Percentiles rank a stretch among this genome's conserved stretches.
phyloP scores from a whole-genome alignment of 2,113 vertebrate species.

The Ameiurus melas region DNA sequence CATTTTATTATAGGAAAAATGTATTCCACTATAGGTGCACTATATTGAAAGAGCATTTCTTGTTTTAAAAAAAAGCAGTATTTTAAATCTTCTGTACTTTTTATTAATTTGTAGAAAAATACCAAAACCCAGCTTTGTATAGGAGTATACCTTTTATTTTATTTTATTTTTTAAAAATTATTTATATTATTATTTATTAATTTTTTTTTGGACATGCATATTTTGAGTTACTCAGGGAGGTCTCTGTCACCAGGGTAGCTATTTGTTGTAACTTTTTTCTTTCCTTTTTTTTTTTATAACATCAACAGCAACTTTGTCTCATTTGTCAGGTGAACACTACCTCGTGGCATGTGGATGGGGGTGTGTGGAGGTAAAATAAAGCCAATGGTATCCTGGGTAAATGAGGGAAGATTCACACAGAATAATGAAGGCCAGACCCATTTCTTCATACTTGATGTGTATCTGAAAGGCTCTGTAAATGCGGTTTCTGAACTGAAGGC shows the following conservation, averaged over 20 bases:
- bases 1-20: background rate
- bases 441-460: constrained; percentile 75
- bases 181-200: too few relatives aligned
- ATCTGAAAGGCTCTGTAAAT: constrained; percentile 78
- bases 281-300: constrained; percentile 59
- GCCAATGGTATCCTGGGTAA: constrained; percentile 73
- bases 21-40: background rate
- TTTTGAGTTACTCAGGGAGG: constrained; percentile 60
- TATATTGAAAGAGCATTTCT: background rate
- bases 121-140: background rate
- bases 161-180: too few relatives aligned
- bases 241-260: constrained; percentile 53
- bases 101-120: background rate
- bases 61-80: background rate
- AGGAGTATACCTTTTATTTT: background rate
- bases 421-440: constrained; percentile 75
- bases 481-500: constrained; percentile 72
- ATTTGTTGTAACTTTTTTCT: constrained; percentile 67
- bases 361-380: constrained; percentile 74
- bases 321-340: constrained; percentile 66
- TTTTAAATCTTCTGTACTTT: background rate
- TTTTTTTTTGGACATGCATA: constrained; percentile 35
- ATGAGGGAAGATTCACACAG: constrained; percentile 79
- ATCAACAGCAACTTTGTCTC: constrained; percentile 68
- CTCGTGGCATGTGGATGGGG: constrained; percentile 67